These are phyloP conservation scores for Conus ventricosus DNA, from an alignment of 1,140 invertebrate genomes.

Conservation along the genomic window DNA sequence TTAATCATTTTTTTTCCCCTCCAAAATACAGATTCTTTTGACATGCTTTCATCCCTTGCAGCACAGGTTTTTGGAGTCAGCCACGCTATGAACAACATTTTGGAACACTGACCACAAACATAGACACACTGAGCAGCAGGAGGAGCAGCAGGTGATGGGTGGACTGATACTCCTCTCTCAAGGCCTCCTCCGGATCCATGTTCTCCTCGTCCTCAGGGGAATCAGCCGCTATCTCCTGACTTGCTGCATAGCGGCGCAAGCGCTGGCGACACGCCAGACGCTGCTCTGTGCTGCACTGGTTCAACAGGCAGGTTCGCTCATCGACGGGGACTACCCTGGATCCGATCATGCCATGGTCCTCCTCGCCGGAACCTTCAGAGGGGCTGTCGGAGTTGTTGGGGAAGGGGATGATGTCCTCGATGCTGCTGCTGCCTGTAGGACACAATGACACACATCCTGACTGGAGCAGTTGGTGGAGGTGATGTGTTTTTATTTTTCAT, in stretches of 20 bases:
- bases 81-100: no score
- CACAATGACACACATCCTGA: not conserved
- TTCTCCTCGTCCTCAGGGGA: conserved; percentile 35
- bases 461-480: no score
- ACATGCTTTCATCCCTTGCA: no score
- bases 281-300: conserved; percentile 58
- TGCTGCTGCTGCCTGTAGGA: conserved; percentile 43
- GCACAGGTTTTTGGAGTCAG: no score
- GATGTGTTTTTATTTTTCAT: not conserved
- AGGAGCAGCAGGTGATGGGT: conserved; percentile 89
- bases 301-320: conserved; percentile 59
- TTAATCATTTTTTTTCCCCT: no score
- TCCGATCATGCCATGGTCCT: conserved; percentile 28
- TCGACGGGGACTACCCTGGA: not conserved
- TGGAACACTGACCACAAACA: conserved; percentile 84
- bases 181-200: conserved; percentile 18
- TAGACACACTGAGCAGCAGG: conserved; percentile 86
- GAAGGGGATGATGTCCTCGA: conserved; percentile 68
- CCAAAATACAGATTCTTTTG: no score
- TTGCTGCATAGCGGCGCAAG: conserved; percentile 52
- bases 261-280: conserved; percentile 55
- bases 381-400: conserved; percentile 32
- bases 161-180: conserved; percentile 80
- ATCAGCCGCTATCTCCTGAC: not conserved
- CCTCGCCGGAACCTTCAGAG: conserved; percentile 7